Conservation (phyloP, 2,888 invertebrate genomes). For the Griposia aprilina region DNA sequence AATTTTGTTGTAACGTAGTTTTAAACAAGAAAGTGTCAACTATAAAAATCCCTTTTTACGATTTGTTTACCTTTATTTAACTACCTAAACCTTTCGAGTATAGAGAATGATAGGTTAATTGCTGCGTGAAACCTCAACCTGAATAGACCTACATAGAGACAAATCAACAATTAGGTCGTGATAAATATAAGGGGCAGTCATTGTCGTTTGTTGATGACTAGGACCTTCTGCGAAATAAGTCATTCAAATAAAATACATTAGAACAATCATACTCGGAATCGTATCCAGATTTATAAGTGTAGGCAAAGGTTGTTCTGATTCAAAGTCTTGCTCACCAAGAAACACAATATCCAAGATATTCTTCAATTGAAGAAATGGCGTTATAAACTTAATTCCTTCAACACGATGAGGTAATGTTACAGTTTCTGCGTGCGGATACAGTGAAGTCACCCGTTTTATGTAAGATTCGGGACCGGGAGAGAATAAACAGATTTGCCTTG, state of each 20-base stretch:
- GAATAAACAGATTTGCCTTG: constrained; percentile 39
- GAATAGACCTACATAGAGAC: not conserved
- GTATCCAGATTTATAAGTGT: not conserved
- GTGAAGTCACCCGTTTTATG: constrained; percentile 58
- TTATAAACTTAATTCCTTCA: constrained; percentile 50
- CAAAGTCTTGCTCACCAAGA: constrained; percentile 13
- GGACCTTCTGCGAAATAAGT: not conserved
- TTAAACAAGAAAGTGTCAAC: too few relatives aligned
- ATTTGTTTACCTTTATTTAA: too few relatives aligned
- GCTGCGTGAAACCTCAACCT: not conserved
- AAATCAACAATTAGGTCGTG: not conserved
- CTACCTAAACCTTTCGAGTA: too few relatives aligned
- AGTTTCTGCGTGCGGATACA: constrained; percentile 30
- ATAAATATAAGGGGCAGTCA: not conserved
- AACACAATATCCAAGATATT: constrained; percentile 42
- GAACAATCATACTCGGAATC: not conserved
- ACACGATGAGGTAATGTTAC: constrained; percentile 53
- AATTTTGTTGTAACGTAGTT: too few relatives aligned
- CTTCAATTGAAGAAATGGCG: constrained; percentile 46
- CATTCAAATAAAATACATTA: not conserved
- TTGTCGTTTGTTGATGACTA: not conserved
- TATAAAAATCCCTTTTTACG: too few relatives aligned
- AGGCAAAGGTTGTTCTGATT: not conserved
- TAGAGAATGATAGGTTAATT: not conserved
- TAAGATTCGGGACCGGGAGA: constrained; percentile 24